A percentile compares a stretch with the other conserved stretches of the same genome.
Evolutionary conservation across 2,888 invertebrate species (phyloP).

Genomic region (Periphyllus acericola): DNA sequence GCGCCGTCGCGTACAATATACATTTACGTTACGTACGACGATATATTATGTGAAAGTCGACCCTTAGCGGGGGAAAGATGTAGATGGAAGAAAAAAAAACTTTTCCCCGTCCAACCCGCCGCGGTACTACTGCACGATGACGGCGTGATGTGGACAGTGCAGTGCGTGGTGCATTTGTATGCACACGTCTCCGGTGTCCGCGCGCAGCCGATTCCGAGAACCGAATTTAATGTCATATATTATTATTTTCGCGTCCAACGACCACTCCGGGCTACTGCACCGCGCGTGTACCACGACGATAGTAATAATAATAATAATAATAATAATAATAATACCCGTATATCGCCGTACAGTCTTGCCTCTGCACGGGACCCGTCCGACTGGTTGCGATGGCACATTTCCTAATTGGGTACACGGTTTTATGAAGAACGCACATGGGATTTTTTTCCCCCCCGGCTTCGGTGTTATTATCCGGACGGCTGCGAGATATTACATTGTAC

Average conservation of each 20-base stretch:
- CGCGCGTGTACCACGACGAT: not conserved
- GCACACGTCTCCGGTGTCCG: too few relatives aligned
- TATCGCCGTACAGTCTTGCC: not conserved
- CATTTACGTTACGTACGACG: too few relatives aligned
- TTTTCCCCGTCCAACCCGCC: slow-evolving; percentile 1
- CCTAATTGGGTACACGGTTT: slow-evolving; percentile 41
- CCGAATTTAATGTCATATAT: slow-evolving; percentile 10
- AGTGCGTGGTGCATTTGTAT: too few relatives aligned
- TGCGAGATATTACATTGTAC: not conserved
- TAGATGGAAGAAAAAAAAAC: not conserved
- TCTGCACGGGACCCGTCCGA: slow-evolving; percentile 39
- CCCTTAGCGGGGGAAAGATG: not conserved
- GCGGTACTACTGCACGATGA: too few relatives aligned
- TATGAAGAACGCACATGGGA: slow-evolving; percentile 12
- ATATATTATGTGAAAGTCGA: slow-evolving; percentile 53
- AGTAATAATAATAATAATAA: too few relatives aligned
- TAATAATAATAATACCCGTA: not conserved
- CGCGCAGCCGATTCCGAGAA: slow-evolving; percentile 20
- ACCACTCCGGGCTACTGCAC: slow-evolving; percentile 1
- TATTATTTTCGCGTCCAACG: slow-evolving; percentile 37
- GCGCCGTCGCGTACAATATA: too few relatives aligned
- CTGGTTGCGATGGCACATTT: slow-evolving; percentile 42
- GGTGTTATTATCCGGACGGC: not conserved
- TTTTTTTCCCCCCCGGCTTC: slow-evolving; percentile 13
- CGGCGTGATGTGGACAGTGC: too few relatives aligned